A percentile compares a stretch with the other conserved stretches of the same genome.
Conservation (phyloP, 2,797 vertebrate species). For the Xiphophorus birchmanni region DNA sequence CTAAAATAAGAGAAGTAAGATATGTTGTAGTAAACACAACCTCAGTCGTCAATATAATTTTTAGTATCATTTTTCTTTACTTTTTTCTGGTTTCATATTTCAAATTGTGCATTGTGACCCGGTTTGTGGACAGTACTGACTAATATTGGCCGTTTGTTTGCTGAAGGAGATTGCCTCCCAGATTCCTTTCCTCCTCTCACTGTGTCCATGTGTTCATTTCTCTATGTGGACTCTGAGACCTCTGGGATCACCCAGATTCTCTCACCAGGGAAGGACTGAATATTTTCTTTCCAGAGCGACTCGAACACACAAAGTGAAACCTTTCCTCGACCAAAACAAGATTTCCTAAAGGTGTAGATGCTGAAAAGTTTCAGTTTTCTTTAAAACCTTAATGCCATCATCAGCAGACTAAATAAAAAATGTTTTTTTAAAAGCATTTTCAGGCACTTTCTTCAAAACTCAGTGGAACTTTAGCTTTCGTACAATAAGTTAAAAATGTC, state of each 20-base stretch:
- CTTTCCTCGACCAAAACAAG: neutral
- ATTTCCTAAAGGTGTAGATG: neutral
- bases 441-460: slow-evolving; percentile 1
- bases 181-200: slow-evolving; percentile 12
- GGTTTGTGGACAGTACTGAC: slow-evolving; percentile 6
- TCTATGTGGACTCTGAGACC: slow-evolving; percentile 12
- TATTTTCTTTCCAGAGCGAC: slow-evolving; percentile 9
- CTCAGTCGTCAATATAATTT: neutral
- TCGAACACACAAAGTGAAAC: neutral
- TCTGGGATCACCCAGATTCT: slow-evolving; percentile 7
- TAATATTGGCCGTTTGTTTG: slow-evolving; percentile 21
- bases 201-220: slow-evolving; percentile 15
- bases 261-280: neutral
- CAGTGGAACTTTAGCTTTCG: slow-evolving; percentile 4
- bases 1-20: neutral
- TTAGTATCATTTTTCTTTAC: neutral
- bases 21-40: neutral
- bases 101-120: neutral
- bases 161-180: slow-evolving; percentile 23
- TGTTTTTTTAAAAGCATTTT: neutral
- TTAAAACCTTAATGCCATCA: neutral
- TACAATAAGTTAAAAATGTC: neutral
- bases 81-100: slow-evolving; percentile 3
- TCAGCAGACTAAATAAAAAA: neutral
- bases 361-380: neutral